Percentiles rank a stretch among this genome's conserved stretches.
Evolutionary conservation across 2,113 vertebrate species (phyloP).

Genomic region (Oncorhynchus keta): DNA sequence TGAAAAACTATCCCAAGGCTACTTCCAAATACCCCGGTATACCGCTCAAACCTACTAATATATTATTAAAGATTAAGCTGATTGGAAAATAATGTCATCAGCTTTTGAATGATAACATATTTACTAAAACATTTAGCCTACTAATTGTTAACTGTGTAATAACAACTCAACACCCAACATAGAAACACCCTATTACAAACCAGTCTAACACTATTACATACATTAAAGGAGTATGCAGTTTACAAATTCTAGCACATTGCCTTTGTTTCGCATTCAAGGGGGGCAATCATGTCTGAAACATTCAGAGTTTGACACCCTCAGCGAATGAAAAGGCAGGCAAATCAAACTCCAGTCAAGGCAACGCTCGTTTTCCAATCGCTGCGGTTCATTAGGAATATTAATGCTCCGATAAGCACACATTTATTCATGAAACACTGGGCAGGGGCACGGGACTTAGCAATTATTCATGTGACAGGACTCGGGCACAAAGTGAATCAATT

Average conservation of each 20-base stretch:
- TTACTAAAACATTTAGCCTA: not conserved
- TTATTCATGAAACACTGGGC: conserved; percentile 83
- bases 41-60: not conserved
- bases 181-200: conserved; percentile 2
- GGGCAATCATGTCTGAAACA: conserved; percentile 1
- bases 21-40: not conserved
- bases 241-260: not conserved
- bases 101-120: not conserved
- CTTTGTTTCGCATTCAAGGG: conserved; percentile 11
- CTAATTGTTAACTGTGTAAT: conserved; percentile 6
- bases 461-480: conserved; percentile 91
- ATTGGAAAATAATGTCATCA: not conserved
- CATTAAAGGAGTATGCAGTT: not conserved
- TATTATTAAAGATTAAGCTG: not conserved
- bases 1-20: not conserved
- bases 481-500: conserved; percentile 92
- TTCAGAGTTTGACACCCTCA: conserved; percentile 47
- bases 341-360: conserved; percentile 78
- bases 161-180: conserved; percentile 2
- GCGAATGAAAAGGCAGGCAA: conserved; percentile 81
- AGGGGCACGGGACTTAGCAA: conserved; percentile 77
- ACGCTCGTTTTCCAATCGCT: conserved; percentile 81
- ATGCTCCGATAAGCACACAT: conserved; percentile 91
- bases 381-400: conserved; percentile 92
- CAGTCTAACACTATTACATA: not conserved